Percentiles rank a stretch among this genome's conserved stretches.
Conservation (phyloP, 2,888 invertebrate genomes). For the Cryptocheilus praepositus region DNA sequence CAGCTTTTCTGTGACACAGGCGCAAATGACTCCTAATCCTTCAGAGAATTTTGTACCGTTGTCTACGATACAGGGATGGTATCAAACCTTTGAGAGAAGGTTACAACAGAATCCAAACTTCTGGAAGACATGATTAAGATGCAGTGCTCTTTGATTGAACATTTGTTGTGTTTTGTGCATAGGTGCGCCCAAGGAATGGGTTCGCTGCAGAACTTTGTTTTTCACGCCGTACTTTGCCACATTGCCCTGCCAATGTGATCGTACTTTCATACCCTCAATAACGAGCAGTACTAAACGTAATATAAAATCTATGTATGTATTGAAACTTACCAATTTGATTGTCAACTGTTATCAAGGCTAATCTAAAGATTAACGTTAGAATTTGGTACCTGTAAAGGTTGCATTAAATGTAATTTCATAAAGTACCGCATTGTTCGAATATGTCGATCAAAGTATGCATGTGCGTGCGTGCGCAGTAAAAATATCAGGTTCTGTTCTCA, state of each 20-base stretch:
- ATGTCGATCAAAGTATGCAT: no score
- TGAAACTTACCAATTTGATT: background rate
- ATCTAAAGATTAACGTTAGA: no score
- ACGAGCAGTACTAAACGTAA: background rate
- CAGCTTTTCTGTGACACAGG: constrained; percentile 89
- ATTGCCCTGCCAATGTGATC: constrained; percentile 2
- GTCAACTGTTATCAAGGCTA: background rate
- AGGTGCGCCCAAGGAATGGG: background rate
- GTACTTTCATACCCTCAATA: background rate
- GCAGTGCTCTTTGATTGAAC: background rate
- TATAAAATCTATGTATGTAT: background rate
- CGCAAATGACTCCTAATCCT: constrained; percentile 87
- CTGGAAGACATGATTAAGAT: constrained; percentile 81
- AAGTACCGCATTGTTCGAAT: no score
- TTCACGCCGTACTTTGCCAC: no score
- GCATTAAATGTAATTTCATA: background rate
- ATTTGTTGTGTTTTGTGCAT: background rate
- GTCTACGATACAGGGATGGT: constrained; percentile 94
- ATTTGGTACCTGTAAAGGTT: background rate
- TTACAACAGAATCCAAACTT: constrained; percentile 94
- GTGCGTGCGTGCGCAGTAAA: background rate
- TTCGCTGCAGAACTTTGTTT: no score
- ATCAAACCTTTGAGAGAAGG: constrained; percentile 91
- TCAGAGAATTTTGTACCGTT: constrained; percentile 91
- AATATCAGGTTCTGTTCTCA: background rate